phyloP scores from a whole-genome alignment of 2,113 vertebrate species.

The Talpa occidentalis region DNA sequence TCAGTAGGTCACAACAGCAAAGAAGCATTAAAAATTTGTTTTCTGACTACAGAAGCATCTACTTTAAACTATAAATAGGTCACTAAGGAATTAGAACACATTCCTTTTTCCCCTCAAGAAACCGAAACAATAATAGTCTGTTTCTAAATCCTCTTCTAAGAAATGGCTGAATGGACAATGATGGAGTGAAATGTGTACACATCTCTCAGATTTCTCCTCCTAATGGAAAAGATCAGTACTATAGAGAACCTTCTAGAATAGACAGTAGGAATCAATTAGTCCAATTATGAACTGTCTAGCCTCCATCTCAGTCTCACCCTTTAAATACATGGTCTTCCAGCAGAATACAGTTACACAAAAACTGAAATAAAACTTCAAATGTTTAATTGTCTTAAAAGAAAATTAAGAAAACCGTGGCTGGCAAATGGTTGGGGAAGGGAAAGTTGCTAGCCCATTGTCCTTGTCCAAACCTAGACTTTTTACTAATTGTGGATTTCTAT shows the following conservation, averaged over 20 bases:
- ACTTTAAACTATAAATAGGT: not conserved
- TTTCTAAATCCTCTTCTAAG: not conserved
- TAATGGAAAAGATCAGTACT: not conserved
- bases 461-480: not conserved
- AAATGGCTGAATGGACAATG: not conserved
- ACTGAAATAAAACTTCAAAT: not conserved
- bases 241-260: not conserved
- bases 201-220: not conserved
- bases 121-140: not conserved
- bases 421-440: not conserved
- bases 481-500: not conserved
- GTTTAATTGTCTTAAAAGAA: slow-evolving; percentile 32
- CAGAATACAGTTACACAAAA: not conserved
- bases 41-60: not conserved
- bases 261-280: not conserved
- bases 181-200: not conserved
- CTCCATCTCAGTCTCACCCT: not conserved
- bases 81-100: not conserved
- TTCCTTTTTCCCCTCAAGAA: not conserved
- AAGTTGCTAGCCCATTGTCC: not conserved
- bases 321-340: not conserved
- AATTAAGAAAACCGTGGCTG: not conserved
- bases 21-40: not conserved
- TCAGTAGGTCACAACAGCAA: not conserved
- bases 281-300: not conserved